Evolutionary conservation across 1,140 invertebrate genomes (phyloP), one percentile per base, ranked within the genome.

Genomic region (Palaemon carinicauda): DNA sequence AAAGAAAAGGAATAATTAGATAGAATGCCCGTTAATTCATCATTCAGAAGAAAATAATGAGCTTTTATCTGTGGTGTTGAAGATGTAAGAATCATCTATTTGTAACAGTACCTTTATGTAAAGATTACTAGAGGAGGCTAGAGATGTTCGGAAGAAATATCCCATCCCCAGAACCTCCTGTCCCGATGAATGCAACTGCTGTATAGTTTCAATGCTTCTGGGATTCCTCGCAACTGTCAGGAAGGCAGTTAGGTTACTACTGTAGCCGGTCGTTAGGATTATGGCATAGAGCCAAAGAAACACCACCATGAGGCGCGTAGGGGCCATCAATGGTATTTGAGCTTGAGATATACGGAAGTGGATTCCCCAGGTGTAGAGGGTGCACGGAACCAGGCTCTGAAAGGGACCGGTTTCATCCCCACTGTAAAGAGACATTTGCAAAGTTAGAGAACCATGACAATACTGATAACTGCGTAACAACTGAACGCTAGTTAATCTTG

Each of bases 211-310:
- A 19, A 84, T 27, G 29, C 41, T 24, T 24, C 15, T 31, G 4
- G 82, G 73, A 14, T 31, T 52, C n/a, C 52, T 84, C 52, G 56
- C 60, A 19, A 84, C 71, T 3, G 74, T 71, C 12, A 84, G 74
- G 74, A 84, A 84, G 53, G 82, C 82, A 21, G 82, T 84, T 52
- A 84, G 74, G 73, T 84, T 84, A 54, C 69, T 84, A 12, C 82
- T 50, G 74, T 84, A 84, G 73, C 73, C 82, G 52, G 74, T 84
- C 27, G 82, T 84, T 10, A 84, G 29, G 31, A 84, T 78, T 27
- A 54, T 78, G 0, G 82, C 53, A 73, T 84, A 84, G 17, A 84
- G 1, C 74, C 82, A 77, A 3, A 84, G 73, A 54, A 78, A 84
- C 1, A 56, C 56, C 29, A 77, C 54, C 12, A 84, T 19, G 10